Conservation (phyloP, 2,113 vertebrate species). For the Forbesichthys agassizii region DNA sequence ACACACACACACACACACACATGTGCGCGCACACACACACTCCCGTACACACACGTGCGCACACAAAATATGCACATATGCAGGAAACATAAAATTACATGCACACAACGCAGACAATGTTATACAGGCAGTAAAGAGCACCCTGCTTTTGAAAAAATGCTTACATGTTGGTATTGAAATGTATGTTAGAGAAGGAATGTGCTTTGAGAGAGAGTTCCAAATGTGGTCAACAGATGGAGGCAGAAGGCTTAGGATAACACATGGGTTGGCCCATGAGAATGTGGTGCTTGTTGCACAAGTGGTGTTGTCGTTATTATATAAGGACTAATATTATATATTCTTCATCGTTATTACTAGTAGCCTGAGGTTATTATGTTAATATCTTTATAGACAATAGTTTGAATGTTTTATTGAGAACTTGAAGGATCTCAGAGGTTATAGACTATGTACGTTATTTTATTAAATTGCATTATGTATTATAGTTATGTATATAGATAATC, state of each 20-base stretch:
- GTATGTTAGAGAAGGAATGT: background rate
- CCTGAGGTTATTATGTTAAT: background rate
- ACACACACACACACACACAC: background rate
- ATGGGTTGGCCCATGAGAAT: background rate
- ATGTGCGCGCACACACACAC: background rate
- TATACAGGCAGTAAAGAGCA: background rate
- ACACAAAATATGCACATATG: background rate
- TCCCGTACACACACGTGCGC: background rate
- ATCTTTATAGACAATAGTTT: slow-evolving; percentile 26
- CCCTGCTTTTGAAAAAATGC: background rate
- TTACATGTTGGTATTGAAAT: background rate
- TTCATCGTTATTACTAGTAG: background rate
- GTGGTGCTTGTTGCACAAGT: slow-evolving; percentile 4
- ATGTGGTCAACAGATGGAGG: slow-evolving; percentile 69
- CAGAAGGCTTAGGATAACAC: slow-evolving; percentile 49
- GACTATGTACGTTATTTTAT: background rate
- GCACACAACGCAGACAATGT: background rate
- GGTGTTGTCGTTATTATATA: slow-evolving; percentile 13
- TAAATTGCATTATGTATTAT: too few species aligned
- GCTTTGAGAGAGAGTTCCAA: slow-evolving; percentile 36
- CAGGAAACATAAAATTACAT: background rate
- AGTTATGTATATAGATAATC: too few species aligned
- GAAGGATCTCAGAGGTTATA: slow-evolving; percentile 5
- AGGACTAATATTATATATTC: slow-evolving; percentile 5
- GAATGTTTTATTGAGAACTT: slow-evolving; percentile 2